Evolutionary conservation across 2,797 vertebrate species (phyloP).

Genomic region (Hephaestus fuliginosus): DNA sequence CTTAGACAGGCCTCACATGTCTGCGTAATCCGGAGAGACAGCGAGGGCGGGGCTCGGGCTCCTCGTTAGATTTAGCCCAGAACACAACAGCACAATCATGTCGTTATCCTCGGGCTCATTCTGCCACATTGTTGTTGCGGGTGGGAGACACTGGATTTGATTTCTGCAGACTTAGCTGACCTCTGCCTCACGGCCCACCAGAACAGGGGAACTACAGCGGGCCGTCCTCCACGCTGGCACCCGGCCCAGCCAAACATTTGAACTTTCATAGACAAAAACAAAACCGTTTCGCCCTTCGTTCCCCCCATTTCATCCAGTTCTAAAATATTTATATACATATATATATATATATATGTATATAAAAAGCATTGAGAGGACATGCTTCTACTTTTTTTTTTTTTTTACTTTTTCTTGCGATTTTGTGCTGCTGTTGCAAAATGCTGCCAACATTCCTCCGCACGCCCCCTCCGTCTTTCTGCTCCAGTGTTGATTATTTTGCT

Average conservation of each 20-base stretch:
- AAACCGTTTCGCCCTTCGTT: conserved; percentile 62
- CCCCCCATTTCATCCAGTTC: conserved; percentile 56
- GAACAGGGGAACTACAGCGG: conserved; percentile 70
- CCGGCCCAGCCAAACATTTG: conserved; percentile 79
- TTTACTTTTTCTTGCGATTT: conserved; percentile 63
- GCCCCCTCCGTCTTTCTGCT: conserved; percentile 70
- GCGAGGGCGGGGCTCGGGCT: conserved; percentile 58
- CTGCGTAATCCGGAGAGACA: conserved; percentile 69
- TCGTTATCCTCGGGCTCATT: conserved; percentile 66
- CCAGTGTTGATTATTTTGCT: conserved; percentile 82
- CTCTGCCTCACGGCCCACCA: conserved; percentile 65
- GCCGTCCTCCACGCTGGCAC: conserved; percentile 70
- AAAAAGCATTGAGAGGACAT: conserved; percentile 54
- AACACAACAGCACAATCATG: conserved; percentile 75
- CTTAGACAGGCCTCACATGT: conserved; percentile 68
- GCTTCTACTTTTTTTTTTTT: conserved; percentile 42
- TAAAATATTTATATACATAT: conserved; percentile 55
- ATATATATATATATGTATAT: conserved; percentile 11
- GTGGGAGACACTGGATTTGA: conserved; percentile 75
- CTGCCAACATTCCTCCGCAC: conserved; percentile 58
- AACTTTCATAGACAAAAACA: conserved; percentile 80
- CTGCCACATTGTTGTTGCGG: conserved; percentile 74
- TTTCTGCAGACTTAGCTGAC: conserved; percentile 79
- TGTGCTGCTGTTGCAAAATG: conserved; percentile 83
- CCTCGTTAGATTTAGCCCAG: conserved; percentile 71